phyloP scores from a whole-genome alignment of 2,113 vertebrate species.

The Glaucomys volans region DNA sequence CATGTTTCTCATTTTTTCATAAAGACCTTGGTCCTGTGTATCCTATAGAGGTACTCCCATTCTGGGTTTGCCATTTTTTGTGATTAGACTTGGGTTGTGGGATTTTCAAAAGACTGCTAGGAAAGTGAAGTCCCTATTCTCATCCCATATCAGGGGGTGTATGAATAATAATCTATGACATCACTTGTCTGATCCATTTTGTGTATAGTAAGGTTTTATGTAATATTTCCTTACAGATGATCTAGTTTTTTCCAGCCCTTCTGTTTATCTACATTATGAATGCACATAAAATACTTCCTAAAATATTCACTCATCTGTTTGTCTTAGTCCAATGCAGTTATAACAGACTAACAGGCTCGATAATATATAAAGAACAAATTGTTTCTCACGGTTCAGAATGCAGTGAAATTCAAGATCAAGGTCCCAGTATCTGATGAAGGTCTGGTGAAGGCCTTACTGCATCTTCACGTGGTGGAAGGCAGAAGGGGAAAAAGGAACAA shows the following conservation, averaged over 20 bases:
- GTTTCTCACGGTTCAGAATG: not conserved
- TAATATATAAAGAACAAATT: not conserved
- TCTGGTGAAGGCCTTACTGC: not conserved
- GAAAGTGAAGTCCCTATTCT: not conserved
- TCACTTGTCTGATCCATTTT: not conserved
- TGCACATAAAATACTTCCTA: not conserved
- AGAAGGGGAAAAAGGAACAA: not conserved
- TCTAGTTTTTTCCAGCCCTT: not conserved
- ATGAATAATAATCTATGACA: not conserved
- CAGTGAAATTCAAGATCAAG: not conserved
- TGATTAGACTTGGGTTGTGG: not conserved
- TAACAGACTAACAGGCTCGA: not conserved
- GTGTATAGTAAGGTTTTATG: not conserved
- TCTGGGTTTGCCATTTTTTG: not conserved
- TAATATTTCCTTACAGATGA: not conserved
- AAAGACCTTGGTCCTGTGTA: not conserved
- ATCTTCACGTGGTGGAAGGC: not conserved
- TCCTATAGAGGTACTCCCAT: not conserved
- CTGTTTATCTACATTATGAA: not conserved
- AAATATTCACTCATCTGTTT: not conserved
- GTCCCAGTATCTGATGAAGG: not conserved
- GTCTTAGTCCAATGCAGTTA: not conserved
- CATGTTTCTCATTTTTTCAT: not conserved
- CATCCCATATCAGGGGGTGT: not conserved
- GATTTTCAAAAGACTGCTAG: not conserved